Base-by-base conservation (phyloP, 2,888 invertebrate species). In the Operophtera brumata region DNA sequence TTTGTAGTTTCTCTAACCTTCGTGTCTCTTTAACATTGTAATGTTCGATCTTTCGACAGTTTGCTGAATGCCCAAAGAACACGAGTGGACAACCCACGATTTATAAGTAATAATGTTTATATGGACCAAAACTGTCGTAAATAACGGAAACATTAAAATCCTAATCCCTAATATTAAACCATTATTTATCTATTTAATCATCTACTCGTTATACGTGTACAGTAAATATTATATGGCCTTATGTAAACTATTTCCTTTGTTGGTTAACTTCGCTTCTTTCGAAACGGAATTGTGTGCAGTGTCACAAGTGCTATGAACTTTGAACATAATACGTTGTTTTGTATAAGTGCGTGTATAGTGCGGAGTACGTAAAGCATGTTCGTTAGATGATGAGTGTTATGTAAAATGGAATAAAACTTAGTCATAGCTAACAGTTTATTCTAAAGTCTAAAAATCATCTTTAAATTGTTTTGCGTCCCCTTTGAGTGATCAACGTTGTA, bases 51-150 rank as follows among this genome's bases (percentile, higher is more conserved):
- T 45, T 50, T 56, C 40, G 51, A 56, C 51, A 40, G 47, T 65
- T 71, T 69, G 77, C 81, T 84, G 88, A 71, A 76, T 78, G 70
- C 77, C 80, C 83, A 78, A 78, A 55, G 48, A 74, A 62, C 61
- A 63, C 32, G 43, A 59, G 76, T 77, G 78, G 77, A 74, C 76
- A 75, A 76, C 73, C 66, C 75, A 80, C 81, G 69, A 84, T 82
- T 81, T 78, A n/a, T n/a, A 86, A 78, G 84, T 87, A 87, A 85
- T 86, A 86, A 87, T 86, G 83, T 82, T 86, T 84, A 80, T 87
- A 90, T 90, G 90, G 90, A 90, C 90, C 90, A 90, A 90, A 64
- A 87, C 85, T 87, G 85, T 87, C 87, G 80, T 89, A 83, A 85
- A 82, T 86, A 62, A 85, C 78, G 85, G 86, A 88, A 80, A 77